These are phyloP conservation scores for Australoheros scitulus DNA, from an alignment of 2,113 vertebrate genomes.

Conservation along the genomic window DNA sequence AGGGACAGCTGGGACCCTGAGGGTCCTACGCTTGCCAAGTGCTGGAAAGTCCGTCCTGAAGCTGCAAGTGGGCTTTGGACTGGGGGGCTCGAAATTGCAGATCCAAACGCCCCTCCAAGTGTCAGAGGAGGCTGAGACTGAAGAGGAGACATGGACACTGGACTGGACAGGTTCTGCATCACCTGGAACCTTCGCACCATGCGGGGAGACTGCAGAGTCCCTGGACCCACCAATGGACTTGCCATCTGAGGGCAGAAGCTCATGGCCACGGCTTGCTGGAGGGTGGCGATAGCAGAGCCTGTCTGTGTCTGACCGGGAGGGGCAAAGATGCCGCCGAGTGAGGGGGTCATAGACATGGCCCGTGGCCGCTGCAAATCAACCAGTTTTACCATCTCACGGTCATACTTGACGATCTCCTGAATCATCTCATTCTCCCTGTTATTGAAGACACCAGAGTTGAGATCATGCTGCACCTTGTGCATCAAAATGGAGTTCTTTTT, in stretches of 20 bases:
- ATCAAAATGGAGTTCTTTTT: slow-evolving; percentile 97
- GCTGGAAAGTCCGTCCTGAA: slow-evolving; percentile 88
- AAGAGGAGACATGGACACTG: slow-evolving; percentile 85
- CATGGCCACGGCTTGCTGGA: slow-evolving; percentile 97
- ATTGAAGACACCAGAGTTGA: slow-evolving; percentile 95
- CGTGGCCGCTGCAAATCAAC: slow-evolving; percentile 89
- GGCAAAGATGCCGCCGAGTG: slow-evolving; percentile 80
- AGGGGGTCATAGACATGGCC: slow-evolving; percentile 86
- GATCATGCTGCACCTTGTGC: slow-evolving; percentile 97
- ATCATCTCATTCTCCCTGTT: slow-evolving; percentile 98
- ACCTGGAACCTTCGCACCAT: slow-evolving; percentile 89
- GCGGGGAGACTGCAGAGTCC: slow-evolving; percentile 88
- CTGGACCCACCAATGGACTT: slow-evolving; percentile 87
- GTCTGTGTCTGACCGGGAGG: slow-evolving; percentile 83
- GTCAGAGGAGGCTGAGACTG: slow-evolving; percentile 81
- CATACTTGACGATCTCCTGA: slow-evolving; percentile 98
- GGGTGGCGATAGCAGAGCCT: slow-evolving; percentile 91
- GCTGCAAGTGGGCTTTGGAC: slow-evolving; percentile 86
- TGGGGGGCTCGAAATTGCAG: slow-evolving; percentile 83
- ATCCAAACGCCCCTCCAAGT: slow-evolving; percentile 74
- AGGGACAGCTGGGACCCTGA: slow-evolving; percentile 90
- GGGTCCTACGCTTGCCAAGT: slow-evolving; percentile 77
- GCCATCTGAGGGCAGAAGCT: slow-evolving; percentile 97
- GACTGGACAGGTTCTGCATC: slow-evolving; percentile 84
- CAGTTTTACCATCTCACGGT: slow-evolving; percentile 96